phyloP scores from a whole-genome alignment of 92 coral and sea anemone genomes.

The Palythoa grandis region DNA sequence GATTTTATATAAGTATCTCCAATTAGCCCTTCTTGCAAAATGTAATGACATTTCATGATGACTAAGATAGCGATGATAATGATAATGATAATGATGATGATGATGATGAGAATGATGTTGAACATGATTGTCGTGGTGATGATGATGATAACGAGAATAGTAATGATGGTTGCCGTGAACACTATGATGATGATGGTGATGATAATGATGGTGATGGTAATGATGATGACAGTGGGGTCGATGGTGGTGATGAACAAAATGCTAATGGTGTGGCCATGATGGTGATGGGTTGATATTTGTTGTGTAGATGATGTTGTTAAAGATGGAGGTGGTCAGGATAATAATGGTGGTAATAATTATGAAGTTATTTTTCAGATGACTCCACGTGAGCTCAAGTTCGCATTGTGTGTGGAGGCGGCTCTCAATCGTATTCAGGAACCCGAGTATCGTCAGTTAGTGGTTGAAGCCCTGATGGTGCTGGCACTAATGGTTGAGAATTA shows the following conservation, averaged over 20 bases:
- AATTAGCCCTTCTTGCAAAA: background rate
- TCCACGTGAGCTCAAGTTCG: conserved; percentile 94
- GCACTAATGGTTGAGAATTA: conserved; percentile 89
- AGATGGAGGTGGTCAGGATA: too few relatives aligned
- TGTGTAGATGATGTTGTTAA: background rate
- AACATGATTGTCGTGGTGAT: background rate
- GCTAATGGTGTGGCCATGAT: background rate
- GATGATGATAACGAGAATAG: background rate
- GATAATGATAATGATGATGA: too few relatives aligned
- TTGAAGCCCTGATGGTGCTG: conserved; percentile 91
- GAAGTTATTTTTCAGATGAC: conserved; percentile 74
- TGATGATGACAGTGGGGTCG: background rate
- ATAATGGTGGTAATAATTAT: background rate
- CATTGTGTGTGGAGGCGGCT: conserved; percentile 92
- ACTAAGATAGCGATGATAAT: too few relatives aligned
- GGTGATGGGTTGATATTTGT: background rate
- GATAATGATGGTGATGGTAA: background rate
- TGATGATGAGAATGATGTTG: too few relatives aligned
- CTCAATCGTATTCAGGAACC: conserved; percentile 96
- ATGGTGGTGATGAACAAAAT: background rate
- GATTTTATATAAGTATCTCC: background rate
- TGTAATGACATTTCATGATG: too few relatives aligned
- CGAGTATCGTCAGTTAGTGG: conserved; percentile 94
- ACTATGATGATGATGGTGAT: background rate
- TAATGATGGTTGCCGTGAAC: background rate